These are phyloP conservation scores for Mormyrops boulengeri DNA, from an alignment of 2,797 vertebrate genomes.

Conservation along the genomic window DNA sequence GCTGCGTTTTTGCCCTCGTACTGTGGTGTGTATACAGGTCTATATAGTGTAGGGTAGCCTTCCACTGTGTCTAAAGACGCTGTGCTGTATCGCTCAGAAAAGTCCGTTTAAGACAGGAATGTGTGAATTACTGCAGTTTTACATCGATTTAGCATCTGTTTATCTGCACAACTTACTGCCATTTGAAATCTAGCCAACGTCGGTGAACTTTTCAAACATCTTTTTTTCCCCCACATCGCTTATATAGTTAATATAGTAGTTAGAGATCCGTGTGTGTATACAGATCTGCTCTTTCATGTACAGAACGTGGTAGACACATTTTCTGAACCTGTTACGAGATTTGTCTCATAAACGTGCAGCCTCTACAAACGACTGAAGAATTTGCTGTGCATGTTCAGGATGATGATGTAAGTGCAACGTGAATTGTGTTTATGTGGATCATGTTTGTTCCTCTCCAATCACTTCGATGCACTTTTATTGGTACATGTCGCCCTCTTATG, in stretches of 20 bases:
- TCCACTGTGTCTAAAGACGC: background rate
- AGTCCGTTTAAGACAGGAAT: background rate
- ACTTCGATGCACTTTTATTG: constrained; percentile 4
- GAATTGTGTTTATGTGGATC: background rate
- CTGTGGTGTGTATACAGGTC: background rate
- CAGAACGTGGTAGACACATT: background rate
- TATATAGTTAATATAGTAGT: background rate
- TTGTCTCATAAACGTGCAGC: background rate
- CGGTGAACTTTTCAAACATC: constrained; percentile 3
- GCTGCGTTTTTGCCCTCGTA: background rate
- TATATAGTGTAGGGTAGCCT: background rate
- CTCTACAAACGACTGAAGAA: background rate
- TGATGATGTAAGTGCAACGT: background rate
- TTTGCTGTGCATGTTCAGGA: background rate
- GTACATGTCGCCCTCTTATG: constrained; percentile 12
- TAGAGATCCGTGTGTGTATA: background rate
- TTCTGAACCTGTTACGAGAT: background rate
- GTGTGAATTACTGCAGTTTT: background rate
- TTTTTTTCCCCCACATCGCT: background rate
- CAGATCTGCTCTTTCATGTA: background rate
- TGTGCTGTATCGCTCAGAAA: background rate
- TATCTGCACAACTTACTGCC: background rate
- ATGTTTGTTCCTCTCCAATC: background rate
- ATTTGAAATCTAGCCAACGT: background rate
- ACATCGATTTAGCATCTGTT: constrained; percentile 1